Percentiles rank a stretch among this genome's conserved stretches.
These are phyloP conservation scores for Triplophysa yarkandensis DNA, from an alignment of 2,797 vertebrate species.

Conservation along the genomic window DNA sequence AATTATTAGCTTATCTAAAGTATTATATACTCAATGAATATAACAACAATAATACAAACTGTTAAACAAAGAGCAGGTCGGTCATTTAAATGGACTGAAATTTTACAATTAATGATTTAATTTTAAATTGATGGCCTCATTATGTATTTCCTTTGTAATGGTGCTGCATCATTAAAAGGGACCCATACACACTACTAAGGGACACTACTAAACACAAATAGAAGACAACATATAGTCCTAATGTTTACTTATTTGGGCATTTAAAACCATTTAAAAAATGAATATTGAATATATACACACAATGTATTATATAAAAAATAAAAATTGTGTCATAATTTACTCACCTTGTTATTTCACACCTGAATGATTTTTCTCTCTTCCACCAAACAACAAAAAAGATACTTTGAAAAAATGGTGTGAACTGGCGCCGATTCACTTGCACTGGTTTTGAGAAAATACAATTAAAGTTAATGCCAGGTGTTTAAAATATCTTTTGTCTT, in stretches of 20 bases:
- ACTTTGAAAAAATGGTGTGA: no score
- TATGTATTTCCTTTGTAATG: neutral
- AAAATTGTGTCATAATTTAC: no score
- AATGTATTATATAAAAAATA: no score
- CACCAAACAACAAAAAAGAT: no score
- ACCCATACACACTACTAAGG: neutral
- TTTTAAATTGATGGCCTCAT: neutral
- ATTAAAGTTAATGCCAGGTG: no score
- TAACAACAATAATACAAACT: neutral
- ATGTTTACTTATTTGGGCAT: neutral
- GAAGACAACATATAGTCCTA: neutral
- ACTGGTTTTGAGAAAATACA: no score
- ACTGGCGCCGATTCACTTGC: no score
- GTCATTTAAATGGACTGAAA: neutral
- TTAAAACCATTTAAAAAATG: neutral
- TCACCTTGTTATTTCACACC: no score
- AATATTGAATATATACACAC: slow-evolving; percentile 6
- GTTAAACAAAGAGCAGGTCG: neutral
- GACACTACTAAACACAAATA: neutral
- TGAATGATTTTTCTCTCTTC: no score
- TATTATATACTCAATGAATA: neutral
- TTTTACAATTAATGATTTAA: neutral
- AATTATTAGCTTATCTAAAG: neutral
- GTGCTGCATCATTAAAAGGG: neutral
- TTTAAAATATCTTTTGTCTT: no score